Base-by-base conservation (phyloP, 2,797 vertebrate genomes). In the Fringilla coelebs region DNA sequence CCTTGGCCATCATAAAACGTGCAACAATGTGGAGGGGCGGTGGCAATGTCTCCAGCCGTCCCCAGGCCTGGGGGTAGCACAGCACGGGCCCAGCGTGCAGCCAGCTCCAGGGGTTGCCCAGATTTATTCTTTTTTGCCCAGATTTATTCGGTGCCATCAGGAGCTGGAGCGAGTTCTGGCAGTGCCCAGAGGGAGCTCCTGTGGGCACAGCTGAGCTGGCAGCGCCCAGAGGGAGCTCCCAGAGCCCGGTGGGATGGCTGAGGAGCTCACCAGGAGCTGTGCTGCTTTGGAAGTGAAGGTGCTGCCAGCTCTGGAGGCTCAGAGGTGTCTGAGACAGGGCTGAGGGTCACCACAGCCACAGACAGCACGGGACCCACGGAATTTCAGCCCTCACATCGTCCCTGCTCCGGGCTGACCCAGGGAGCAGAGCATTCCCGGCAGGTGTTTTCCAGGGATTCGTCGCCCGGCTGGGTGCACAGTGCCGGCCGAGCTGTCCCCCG, bases 301-400 rank as follows among this genome's bases (percentile, higher is more conserved):
- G 32, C 28, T 45, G 38, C 46, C 28, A n/a, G 36, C 18, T 46
- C 51, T 41, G 67, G 40, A 40, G 41, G 19, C 26, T 76, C 60
- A 3, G 41, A 29, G 38, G 38, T 13, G 36, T 3, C 57, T 4
- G 29, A 32, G 41, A 6, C 29, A 68, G 26, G 16, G 13, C 38
- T 49, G 38, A 45, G 29, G 6, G 19, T 21, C 46, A 22, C 31
- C 7, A 3, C 4, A 18, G 28, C 17, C 77, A 10, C 77, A 5
- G 25, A 8, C 5, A 2, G 5, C 25, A 4, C 0, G 2, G 48
- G 3, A 62, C 7, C 14, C 29, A 3, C 9, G 1, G 5, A 24
- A 32, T 66, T 15, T 28, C 45, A 45, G 26, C 4, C 12, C 4
- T 61, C 70, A 2, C 22, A 7, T 1, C 3, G 1, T 4, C 18